Evolutionary conservation across 2,113 vertebrate species (phyloP).

Genomic region (Corydoras sp.): DNA sequence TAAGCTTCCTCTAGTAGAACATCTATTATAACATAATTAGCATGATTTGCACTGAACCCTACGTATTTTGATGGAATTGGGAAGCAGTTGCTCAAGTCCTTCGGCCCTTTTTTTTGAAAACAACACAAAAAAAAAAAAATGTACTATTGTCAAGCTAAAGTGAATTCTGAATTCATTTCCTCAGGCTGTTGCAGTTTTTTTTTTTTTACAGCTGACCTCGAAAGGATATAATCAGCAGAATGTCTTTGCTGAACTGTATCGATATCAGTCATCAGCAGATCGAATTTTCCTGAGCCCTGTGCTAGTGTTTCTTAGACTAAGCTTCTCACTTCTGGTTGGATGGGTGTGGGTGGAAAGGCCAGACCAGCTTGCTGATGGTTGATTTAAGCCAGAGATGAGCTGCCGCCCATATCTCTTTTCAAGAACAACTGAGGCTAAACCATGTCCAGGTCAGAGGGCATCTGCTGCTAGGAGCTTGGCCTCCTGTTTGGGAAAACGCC

Average conservation of each 20-base stretch:
- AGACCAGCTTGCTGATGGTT: constrained; percentile 20
- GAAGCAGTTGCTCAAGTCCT: constrained; percentile 19
- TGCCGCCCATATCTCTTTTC: constrained; percentile 9
- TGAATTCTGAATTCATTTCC: constrained; percentile 27
- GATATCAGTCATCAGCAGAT: constrained; percentile 43
- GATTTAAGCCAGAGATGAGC: constrained; percentile 20
- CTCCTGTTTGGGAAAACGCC: constrained; percentile 49
- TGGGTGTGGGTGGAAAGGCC: constrained; percentile 20
- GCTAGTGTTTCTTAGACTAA: constrained; percentile 33
- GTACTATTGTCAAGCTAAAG: constrained; percentile 37
- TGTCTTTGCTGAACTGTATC: constrained; percentile 30
- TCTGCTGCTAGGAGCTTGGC: constrained; percentile 40
- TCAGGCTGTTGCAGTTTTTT: constrained; percentile 37
- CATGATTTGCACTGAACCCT: too few species aligned
- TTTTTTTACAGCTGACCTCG: constrained; percentile 43
- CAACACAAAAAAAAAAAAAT: constrained; percentile 16
- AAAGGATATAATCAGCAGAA: constrained; percentile 45
- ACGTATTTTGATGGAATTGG: constrained; percentile 31
- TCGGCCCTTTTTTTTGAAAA: constrained; percentile 21
- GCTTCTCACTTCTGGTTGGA: constrained; percentile 27
- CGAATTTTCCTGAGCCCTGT: constrained; percentile 36
- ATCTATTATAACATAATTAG: constrained; percentile 18
- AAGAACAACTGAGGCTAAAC: constrained; percentile 27
- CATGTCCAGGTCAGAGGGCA: constrained; percentile 46
- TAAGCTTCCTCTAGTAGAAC: constrained; percentile 12